A percentile compares a stretch with the other conserved stretches of the same genome.
These are phyloP conservation scores for Lepidocyrtoides sp. DNA, from an alignment of 2,888 invertebrate species.

Conservation along the genomic window DNA sequence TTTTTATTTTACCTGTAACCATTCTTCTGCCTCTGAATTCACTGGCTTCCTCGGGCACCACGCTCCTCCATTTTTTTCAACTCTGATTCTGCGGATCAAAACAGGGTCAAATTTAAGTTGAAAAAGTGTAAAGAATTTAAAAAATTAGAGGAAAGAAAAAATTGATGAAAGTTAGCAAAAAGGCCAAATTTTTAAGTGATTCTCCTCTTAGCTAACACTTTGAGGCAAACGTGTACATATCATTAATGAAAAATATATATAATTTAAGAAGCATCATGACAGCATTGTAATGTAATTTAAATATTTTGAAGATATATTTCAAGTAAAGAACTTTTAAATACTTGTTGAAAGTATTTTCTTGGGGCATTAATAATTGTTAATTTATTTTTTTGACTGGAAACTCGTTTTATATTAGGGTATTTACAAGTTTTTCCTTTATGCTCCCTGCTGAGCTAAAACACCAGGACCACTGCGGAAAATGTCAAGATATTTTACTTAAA, in stretches of 20 bases:
- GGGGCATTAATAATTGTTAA: conserved; percentile 66
- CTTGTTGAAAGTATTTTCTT: conserved; percentile 59
- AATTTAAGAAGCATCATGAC: conserved; percentile 8
- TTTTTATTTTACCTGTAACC: conserved; percentile 88
- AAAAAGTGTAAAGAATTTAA: too few relatives aligned
- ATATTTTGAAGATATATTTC: conserved; percentile 60
- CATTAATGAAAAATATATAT: not conserved
- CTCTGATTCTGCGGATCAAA: too few relatives aligned
- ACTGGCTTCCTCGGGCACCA: conserved; percentile 96
- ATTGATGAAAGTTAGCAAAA: too few relatives aligned
- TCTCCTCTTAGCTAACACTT: conserved; percentile 93
- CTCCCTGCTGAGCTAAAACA: conserved; percentile 60
- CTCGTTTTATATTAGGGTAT: conserved; percentile 60
- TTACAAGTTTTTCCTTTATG: conserved; percentile 50
- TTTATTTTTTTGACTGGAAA: conserved; percentile 70
- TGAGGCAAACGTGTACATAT: conserved; percentile 86
- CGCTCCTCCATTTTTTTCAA: too few relatives aligned
- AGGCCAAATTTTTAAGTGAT: too few relatives aligned
- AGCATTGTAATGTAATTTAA: conserved; percentile 25
- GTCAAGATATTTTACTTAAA: conserved; percentile 61
- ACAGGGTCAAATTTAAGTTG: too few relatives aligned
- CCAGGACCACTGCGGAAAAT: conserved; percentile 45
- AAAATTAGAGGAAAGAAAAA: too few relatives aligned
- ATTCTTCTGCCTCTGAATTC: conserved; percentile 92
- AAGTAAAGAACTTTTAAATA: conserved; percentile 48